Evolutionary conservation across 2,888 invertebrate genomes (phyloP).

Genomic region (Trypoxylon attenuatum): DNA sequence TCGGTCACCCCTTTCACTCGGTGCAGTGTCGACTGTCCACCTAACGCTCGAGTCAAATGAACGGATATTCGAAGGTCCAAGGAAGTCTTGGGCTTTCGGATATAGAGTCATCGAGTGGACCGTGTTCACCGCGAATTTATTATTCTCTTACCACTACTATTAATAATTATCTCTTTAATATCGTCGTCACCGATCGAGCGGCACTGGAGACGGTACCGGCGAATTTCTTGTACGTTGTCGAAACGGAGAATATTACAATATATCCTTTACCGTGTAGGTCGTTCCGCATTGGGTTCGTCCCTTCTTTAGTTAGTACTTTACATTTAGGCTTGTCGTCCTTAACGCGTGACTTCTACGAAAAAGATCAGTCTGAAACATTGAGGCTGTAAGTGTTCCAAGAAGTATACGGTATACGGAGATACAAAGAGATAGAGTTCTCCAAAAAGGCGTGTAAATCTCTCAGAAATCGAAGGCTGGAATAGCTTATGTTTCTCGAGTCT

Average conservation of each 20-base stretch:
- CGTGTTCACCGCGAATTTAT: slow-evolving; percentile 38
- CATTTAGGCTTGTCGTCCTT: slow-evolving; percentile 2
- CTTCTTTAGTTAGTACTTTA: slow-evolving; percentile 16
- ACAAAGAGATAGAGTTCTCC: slow-evolving; percentile 23
- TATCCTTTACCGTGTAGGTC: neutral
- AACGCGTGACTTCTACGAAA: slow-evolving; percentile 18
- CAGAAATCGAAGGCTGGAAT: slow-evolving; percentile 44
- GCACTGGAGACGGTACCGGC: neutral
- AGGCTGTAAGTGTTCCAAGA: slow-evolving; percentile 28
- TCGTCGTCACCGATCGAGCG: slow-evolving; percentile 28
- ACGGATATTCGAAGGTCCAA: slow-evolving; percentile 73
- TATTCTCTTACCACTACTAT: neutral
- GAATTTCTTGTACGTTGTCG: no score
- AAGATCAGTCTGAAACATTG: slow-evolving; percentile 44
- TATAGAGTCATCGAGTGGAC: slow-evolving; percentile 65
- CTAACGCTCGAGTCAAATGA: slow-evolving; percentile 68
- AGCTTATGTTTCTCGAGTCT: slow-evolving; percentile 63
- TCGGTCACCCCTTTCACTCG: slow-evolving; percentile 6
- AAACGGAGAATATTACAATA: neutral
- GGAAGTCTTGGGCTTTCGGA: slow-evolving; percentile 72
- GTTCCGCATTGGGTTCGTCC: neutral
- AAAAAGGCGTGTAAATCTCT: slow-evolving; percentile 24
- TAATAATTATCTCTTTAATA: no score
- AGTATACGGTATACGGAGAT: slow-evolving; percentile 4
- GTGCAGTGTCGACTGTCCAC: slow-evolving; percentile 45